These are phyloP conservation scores for Drosophila sucinea DNA, from an alignment of 1,140 invertebrate genomes.

Conservation along the genomic window DNA sequence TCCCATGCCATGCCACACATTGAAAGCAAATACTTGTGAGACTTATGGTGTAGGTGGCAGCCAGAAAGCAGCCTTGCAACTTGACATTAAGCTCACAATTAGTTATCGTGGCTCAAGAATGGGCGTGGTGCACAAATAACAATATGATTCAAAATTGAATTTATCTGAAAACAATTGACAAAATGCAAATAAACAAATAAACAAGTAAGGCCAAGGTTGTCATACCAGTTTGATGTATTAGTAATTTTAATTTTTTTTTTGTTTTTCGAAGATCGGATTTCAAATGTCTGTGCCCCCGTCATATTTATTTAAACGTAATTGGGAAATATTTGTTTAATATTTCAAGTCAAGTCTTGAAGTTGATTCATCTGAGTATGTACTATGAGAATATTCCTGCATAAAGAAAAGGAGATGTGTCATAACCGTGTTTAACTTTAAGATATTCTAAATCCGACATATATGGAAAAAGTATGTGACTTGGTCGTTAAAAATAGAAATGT, in stretches of 20 bases:
- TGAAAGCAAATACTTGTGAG: constrained; percentile 65
- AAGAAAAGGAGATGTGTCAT: constrained; percentile 3
- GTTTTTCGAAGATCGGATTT: constrained; percentile 5
- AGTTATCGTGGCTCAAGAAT: constrained; percentile 20
- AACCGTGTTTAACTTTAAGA: constrained; percentile 1
- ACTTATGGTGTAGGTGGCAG: constrained; percentile 18
- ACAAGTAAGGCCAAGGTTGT: constrained; percentile 18
- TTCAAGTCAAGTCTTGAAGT: not conserved
- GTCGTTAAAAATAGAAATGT: not conserved
- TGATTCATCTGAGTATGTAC: not conserved
- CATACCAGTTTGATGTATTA: constrained; percentile 3
- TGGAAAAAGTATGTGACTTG: not conserved
- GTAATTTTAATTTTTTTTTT: not conserved
- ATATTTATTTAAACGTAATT: not conserved
- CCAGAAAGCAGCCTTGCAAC: constrained; percentile 58
- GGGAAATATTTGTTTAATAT: not conserved
- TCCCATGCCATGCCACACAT: constrained; percentile 64
- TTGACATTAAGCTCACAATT: constrained; percentile 68
- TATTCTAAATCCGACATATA: not conserved
- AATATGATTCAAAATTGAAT: not conserved
- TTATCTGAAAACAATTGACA: constrained; percentile 41
- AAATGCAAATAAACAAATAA: constrained; percentile 40
- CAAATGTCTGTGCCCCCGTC: not conserved
- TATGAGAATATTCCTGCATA: not conserved
- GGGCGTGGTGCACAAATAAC: constrained; percentile 1